Evolutionary conservation across 2,797 vertebrate genomes (phyloP).

Genomic region (Mus spretus): DNA sequence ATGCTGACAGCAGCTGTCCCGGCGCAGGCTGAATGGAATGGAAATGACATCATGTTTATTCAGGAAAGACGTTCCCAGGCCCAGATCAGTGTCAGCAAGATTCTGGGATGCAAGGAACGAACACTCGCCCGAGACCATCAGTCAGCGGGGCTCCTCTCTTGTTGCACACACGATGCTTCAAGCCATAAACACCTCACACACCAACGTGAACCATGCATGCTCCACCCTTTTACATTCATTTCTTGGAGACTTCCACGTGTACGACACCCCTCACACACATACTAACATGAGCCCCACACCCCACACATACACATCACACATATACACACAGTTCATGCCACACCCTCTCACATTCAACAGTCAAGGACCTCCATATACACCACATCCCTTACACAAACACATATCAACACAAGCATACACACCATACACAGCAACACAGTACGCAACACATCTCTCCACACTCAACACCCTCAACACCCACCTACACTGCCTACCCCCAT

Average conservation of each 20-base stretch:
- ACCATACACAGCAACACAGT: background rate
- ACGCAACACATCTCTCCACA: background rate
- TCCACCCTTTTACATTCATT: background rate
- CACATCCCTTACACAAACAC: background rate
- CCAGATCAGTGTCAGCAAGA: slow-evolving; percentile 95
- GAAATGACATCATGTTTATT: slow-evolving; percentile 99
- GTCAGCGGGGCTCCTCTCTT: slow-evolving; percentile 92
- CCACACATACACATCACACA: background rate
- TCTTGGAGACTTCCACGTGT: background rate
- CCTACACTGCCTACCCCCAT: background rate
- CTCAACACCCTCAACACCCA: background rate
- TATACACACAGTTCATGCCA: background rate
- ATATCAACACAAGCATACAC: background rate
- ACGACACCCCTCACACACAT: background rate
- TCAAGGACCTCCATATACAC: background rate
- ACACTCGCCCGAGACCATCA: slow-evolving; percentile 91
- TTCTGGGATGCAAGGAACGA: slow-evolving; percentile 93
- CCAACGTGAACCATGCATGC: background rate
- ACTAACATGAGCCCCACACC: slow-evolving; percentile 64
- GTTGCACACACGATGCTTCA: slow-evolving; percentile 88
- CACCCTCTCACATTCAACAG: background rate
- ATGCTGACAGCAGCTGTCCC: slow-evolving; percentile 98
- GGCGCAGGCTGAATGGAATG: slow-evolving; percentile 94
- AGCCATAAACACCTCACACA: slow-evolving; percentile 82
- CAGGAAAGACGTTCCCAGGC: slow-evolving; percentile 94